These are phyloP conservation scores for Drosophila prosaltans DNA, from an alignment of 1,140 invertebrate species.

Conservation along the genomic window DNA sequence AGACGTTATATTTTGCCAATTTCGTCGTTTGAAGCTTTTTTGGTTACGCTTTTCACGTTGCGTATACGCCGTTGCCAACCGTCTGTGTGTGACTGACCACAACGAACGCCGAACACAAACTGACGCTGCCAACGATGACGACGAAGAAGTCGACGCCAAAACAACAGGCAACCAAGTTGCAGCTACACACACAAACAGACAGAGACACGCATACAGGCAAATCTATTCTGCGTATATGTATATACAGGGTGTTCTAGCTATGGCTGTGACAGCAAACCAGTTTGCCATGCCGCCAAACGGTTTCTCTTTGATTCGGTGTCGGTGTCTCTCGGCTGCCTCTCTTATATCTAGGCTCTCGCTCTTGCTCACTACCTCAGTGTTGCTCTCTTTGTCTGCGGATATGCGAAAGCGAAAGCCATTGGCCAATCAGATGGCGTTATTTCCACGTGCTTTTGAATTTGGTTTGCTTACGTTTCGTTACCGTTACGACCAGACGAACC, in stretches of 20 bases:
- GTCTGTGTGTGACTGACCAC: slow-evolving; percentile 44
- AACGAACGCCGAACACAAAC: slow-evolving; percentile 77
- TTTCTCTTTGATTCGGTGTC: slow-evolving; percentile 26
- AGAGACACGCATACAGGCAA: too few species aligned
- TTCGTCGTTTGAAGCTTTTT: slow-evolving; percentile 31
- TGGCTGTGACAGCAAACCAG: slow-evolving; percentile 12
- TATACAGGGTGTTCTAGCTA: slow-evolving; percentile 49
- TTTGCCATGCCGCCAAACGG: slow-evolving; percentile 14
- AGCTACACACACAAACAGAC: too few species aligned
- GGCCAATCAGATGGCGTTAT: slow-evolving; percentile 66
- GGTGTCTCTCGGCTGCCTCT: slow-evolving; percentile 9
- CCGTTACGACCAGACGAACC: slow-evolving; percentile 1
- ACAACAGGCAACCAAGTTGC: too few species aligned
- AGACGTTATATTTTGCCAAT: slow-evolving; percentile 25
- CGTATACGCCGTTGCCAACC: slow-evolving; percentile 48
- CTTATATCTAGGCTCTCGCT: slow-evolving; percentile 19
- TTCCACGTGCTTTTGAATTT: slow-evolving; percentile 70
- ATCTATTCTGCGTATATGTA: not conserved
- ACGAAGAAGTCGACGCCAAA: not conserved
- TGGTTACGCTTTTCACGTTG: slow-evolving; percentile 43
- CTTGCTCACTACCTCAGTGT: slow-evolving; percentile 17
- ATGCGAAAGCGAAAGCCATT: slow-evolving; percentile 67
- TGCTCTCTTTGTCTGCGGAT: slow-evolving; percentile 45
- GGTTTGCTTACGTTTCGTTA: slow-evolving; percentile 32
- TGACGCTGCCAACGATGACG: slow-evolving; percentile 32